Evolutionary conservation across 2,113 vertebrate species (phyloP).

Genomic region (Eretmochelys imbricata): DNA sequence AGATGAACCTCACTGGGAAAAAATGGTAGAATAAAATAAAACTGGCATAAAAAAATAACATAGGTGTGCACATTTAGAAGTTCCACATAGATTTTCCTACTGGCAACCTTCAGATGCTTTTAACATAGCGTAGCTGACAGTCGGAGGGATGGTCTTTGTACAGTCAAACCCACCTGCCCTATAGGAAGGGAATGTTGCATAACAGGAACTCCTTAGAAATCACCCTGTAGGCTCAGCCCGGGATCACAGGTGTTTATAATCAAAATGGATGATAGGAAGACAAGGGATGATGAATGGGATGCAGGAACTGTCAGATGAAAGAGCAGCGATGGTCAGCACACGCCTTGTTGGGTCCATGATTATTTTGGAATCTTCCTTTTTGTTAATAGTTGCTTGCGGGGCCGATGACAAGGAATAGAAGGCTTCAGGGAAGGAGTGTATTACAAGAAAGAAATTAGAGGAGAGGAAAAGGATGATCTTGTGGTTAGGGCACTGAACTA

Average conservation of each 20-base stretch:
- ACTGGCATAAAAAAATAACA: not conserved
- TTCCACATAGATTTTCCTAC: not conserved
- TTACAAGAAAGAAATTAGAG: not conserved
- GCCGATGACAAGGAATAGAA: not conserved
- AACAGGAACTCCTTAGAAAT: not conserved
- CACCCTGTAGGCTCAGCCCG: not conserved
- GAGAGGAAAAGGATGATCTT: not conserved
- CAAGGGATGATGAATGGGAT: not conserved
- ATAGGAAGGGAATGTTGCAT: not conserved
- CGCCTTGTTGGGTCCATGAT: not conserved
- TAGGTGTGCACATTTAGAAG: not conserved
- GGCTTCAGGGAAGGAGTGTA: not conserved
- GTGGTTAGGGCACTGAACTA: not conserved
- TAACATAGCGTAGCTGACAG: accelerated
- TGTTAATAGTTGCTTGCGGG: not conserved
- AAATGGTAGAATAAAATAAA: not conserved
- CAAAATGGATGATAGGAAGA: not conserved
- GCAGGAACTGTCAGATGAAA: not conserved
- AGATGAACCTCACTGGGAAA: not conserved
- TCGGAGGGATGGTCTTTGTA: not conserved
- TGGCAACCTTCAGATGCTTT: not conserved
- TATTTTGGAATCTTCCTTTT: not conserved
- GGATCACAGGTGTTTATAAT: not conserved
- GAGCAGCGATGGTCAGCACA: not conserved
- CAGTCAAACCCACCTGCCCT: not conserved